Evolutionary conservation across 1,140 invertebrate genomes (phyloP).

Genomic region (Aphaenogaster rudis): DNA sequence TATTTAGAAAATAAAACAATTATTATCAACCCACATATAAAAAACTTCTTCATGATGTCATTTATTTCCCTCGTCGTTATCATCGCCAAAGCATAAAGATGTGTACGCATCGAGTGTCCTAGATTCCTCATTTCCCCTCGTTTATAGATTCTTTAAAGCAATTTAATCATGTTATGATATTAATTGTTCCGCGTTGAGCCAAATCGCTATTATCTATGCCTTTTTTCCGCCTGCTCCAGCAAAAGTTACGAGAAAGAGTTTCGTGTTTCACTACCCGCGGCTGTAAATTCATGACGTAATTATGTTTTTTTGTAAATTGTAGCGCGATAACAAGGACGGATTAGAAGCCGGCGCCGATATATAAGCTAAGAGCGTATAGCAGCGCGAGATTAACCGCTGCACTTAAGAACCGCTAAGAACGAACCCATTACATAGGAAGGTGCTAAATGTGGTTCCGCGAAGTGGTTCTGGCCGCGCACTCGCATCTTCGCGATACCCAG

Average conservation of each 20-base stretch:
- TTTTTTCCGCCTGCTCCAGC: neutral
- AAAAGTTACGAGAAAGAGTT: neutral
- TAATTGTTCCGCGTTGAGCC: neutral
- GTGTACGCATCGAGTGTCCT: neutral
- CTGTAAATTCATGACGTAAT: slow-evolving; percentile 36
- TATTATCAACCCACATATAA: neutral
- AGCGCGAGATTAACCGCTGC: slow-evolving; percentile 42
- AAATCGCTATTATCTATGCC: neutral
- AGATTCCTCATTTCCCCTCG: neutral
- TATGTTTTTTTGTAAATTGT: slow-evolving; percentile 40
- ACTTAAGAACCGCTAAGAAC: slow-evolving; percentile 61
- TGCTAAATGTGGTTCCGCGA: slow-evolving; percentile 57
- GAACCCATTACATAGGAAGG: slow-evolving; percentile 57
- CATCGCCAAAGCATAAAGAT: neutral
- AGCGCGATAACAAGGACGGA: slow-evolving; percentile 52
- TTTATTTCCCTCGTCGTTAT: neutral
- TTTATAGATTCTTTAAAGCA: neutral
- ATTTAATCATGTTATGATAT: neutral
- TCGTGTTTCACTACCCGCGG: neutral
- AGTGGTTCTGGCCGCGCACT: slow-evolving; percentile 38
- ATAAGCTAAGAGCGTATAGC: neutral
- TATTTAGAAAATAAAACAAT: slow-evolving; percentile 20
- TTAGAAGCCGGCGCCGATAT: slow-evolving; percentile 54
- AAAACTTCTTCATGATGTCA: neutral
- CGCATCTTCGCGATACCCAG: slow-evolving; percentile 7